Base-by-base conservation (phyloP, 2,888 invertebrate genomes). In the Folsomia candida region DNA sequence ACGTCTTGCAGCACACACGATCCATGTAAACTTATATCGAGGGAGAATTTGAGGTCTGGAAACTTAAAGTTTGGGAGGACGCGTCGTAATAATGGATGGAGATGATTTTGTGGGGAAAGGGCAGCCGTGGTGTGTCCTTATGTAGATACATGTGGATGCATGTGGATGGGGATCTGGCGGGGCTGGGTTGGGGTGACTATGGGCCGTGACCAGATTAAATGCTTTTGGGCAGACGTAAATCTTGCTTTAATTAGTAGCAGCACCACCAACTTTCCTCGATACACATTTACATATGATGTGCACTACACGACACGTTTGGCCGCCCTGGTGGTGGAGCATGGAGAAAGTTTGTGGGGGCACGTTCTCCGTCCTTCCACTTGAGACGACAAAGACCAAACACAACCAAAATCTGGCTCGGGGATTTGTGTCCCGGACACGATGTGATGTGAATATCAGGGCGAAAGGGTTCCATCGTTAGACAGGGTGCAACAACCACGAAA, bases 161-260 rank as follows among this genome's bases (percentile, higher is more conserved):
- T 47, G 11, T 47, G 47, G 14, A 47, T 47, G 47, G 9, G 9
- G 47, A 14, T 14, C 47, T 47, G 9, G 47, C 14, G 14, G 9
- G 47, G 11, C 9, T 47, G 11, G 9, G 47, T 37, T 37, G 57
- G 64, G 64, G 64, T 64, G 64, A 37, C 65, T 54, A 65, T 51
- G 57, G 27, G 25, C 65, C 65, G 65, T 65, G 65, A 65, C 65
- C 54, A 65, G 65, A 65, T 65, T 65, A 65, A 65, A 65, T 65
- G 54, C 54, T 65, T 65, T 65, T 65, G 65, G 65, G 65, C 54
- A 65, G 27, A 65, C 65, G 65, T 65, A 65, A 65, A 65, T 65
- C 65, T 65, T 65, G 4, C 54, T 65, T 65, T 65, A 65, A 65
- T 65, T 65, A 65, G 65, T 65, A 54, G 22, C 54, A 54, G 57